Evolutionary conservation across 1,140 invertebrate genomes (phyloP).

Genomic region (Asobara japonica): DNA sequence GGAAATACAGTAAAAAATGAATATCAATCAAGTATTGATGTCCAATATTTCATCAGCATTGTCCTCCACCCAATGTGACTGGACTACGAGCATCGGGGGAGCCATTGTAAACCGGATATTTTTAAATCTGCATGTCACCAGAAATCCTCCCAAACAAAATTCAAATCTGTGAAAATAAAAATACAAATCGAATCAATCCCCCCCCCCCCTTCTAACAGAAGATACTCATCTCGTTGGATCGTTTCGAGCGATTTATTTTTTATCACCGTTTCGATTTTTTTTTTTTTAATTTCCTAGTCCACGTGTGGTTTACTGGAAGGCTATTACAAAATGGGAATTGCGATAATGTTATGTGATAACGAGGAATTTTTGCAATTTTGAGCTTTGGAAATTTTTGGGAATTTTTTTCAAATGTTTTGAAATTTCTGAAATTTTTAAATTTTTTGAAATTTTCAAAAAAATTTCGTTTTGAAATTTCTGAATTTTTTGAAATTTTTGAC

Average conservation of each 20-base stretch:
- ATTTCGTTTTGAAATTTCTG: too few relatives aligned
- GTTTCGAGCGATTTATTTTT: background rate
- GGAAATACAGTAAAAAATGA: too few relatives aligned
- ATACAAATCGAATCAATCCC: background rate
- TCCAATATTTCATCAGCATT: background rate
- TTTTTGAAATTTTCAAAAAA: too few relatives aligned
- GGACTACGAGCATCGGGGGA: background rate
- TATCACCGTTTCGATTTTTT: background rate
- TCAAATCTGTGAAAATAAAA: background rate
- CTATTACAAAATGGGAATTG: too few relatives aligned
- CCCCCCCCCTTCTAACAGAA: background rate
- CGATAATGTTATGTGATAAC: too few relatives aligned
- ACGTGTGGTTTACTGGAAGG: background rate
- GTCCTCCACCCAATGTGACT: background rate
- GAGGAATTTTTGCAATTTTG: too few relatives aligned
- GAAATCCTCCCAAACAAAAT: background rate
- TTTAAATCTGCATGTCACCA: conserved; percentile 2
- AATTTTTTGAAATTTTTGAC: too few relatives aligned
- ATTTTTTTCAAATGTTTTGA: too few relatives aligned
- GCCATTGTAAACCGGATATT: background rate
- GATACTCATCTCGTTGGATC: background rate
- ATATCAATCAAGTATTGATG: background rate
- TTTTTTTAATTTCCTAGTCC: background rate
- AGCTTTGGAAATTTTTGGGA: too few relatives aligned
- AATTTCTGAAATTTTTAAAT: too few relatives aligned